Conservation (phyloP, 2,797 vertebrate species). For the Garrulus glandarius region DNA sequence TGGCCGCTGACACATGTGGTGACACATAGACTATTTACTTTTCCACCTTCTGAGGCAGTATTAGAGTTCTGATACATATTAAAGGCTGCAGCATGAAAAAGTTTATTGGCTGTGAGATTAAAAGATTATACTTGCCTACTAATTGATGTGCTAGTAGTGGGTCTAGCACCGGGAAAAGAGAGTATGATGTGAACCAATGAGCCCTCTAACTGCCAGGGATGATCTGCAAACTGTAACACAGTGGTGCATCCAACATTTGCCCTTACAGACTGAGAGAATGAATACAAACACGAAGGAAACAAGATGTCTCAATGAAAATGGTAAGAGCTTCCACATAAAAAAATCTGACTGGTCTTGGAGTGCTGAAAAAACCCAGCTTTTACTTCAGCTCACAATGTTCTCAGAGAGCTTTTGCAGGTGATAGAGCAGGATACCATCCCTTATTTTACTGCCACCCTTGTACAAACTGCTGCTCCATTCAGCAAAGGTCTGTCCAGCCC, state of each 20-base stretch:
- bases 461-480: not conserved
- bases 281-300: not conserved
- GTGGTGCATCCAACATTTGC: not conserved
- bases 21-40: not conserved
- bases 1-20: not conserved
- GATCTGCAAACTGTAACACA: not conserved
- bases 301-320: not conserved
- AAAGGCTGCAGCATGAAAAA: not conserved
- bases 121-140: not conserved
- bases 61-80: not conserved
- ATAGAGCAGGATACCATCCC: not conserved
- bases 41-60: not conserved
- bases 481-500: not conserved
- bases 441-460: not conserved
- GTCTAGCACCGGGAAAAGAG: not conserved
- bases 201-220: not conserved
- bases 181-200: not conserved
- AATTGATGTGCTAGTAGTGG: not conserved
- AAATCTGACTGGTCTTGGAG: not conserved
- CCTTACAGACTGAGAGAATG: not conserved
- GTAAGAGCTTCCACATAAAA: not conserved
- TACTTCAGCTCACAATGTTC: not conserved
- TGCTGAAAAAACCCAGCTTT: not conserved
- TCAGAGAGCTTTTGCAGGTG: not conserved
- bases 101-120: not conserved